Conservation (phyloP, 2,888 invertebrate species). For the Protodeltote pygarga region DNA sequence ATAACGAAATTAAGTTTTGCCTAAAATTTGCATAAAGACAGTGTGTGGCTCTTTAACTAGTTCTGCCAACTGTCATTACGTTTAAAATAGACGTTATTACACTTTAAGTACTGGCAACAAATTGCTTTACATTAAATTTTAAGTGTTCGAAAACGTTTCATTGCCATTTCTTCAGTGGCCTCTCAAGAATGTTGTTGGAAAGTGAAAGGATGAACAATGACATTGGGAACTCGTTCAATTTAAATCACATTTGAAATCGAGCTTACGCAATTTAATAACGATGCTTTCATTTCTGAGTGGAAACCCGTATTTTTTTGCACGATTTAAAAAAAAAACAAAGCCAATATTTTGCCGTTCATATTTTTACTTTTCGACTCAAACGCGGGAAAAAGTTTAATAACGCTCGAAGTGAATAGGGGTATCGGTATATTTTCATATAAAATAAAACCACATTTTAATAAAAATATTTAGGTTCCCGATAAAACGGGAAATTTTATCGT, state of each 20-base stretch:
- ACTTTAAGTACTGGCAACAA: constrained; percentile 36
- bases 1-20: constrained; percentile 47
- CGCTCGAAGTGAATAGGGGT: not conserved
- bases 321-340: constrained; percentile 51
- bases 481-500: no score
- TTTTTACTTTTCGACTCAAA: constrained; percentile 8
- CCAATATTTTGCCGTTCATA: constrained; percentile 47
- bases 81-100: constrained; percentile 39
- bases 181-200: constrained; percentile 54
- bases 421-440: not conserved
- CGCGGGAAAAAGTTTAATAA: constrained; percentile 2
- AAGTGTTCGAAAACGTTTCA: constrained; percentile 28
- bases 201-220: constrained; percentile 66
- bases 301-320: constrained; percentile 47
- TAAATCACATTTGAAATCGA: constrained; percentile 55
- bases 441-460: not conserved
- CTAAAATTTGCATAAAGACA: constrained; percentile 50
- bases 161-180: constrained; percentile 28
- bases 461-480: not conserved
- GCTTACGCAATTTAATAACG: constrained; percentile 52
- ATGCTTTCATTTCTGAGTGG: constrained; percentile 55
- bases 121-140: constrained; percentile 39
- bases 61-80: constrained; percentile 43
- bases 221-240: constrained; percentile 45
- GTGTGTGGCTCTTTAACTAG: constrained; percentile 46